Percentiles rank a stretch among this genome's conserved stretches.
phyloP scores from a whole-genome alignment of 2,113 vertebrate species.

The Burhinus oedicnemus region DNA sequence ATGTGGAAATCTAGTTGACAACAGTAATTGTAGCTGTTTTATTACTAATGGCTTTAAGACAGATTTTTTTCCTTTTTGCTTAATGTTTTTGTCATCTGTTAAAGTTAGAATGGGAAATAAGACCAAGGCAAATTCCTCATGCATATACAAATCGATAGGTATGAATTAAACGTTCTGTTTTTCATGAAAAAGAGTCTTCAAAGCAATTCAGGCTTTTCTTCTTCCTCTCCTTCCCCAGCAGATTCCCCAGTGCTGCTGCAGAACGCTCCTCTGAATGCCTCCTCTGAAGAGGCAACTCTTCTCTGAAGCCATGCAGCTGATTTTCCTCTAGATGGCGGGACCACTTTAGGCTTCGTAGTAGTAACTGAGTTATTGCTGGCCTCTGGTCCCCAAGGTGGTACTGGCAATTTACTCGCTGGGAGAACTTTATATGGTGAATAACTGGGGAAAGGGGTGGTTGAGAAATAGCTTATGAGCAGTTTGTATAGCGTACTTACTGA shows the following conservation, averaged over 20 bases:
- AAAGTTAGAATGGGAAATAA: not conserved
- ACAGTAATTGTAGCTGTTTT: not conserved
- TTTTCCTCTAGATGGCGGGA: conserved; percentile 9
- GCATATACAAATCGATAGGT: not conserved
- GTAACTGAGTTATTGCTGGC: not conserved
- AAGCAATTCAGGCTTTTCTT: not conserved
- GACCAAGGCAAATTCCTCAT: not conserved
- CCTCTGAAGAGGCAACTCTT: not conserved
- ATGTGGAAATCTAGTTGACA: not conserved
- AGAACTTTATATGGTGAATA: not conserved
- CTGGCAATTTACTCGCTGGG: not conserved
- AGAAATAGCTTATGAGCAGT: not conserved
- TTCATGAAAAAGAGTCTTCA: not conserved
- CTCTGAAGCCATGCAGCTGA: not conserved
- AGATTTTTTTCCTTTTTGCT: not conserved
- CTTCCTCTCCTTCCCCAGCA: not conserved
- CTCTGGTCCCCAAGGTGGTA: not conserved
- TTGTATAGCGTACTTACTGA: not conserved
- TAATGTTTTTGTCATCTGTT: not conserved
- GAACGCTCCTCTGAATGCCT: not conserved
- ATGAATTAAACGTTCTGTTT: not conserved
- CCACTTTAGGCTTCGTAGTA: not conserved
- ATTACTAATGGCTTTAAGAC: not conserved
- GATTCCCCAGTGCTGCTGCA: not conserved
- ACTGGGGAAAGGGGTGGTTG: not conserved